These are phyloP conservation scores for Corythaeola cristata DNA, from an alignment of 2,113 vertebrate genomes.

Conservation along the genomic window DNA sequence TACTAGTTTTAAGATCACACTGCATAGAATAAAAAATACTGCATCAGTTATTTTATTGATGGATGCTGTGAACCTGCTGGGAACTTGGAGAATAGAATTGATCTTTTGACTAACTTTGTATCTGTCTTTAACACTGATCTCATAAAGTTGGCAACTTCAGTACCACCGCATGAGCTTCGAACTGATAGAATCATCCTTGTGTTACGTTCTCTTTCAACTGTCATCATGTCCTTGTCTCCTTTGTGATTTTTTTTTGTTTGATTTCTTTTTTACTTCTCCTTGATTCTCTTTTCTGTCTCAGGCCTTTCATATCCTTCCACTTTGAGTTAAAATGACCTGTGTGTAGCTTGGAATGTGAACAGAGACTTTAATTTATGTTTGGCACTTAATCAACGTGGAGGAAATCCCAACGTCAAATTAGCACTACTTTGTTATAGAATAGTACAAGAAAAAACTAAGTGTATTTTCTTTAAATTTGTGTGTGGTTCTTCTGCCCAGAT, in stretches of 20 bases:
- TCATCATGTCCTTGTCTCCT: background rate
- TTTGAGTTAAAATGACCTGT: background rate
- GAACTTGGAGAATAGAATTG: background rate
- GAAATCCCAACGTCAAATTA: background rate
- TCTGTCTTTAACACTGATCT: background rate
- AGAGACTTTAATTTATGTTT: background rate
- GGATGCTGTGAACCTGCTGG: background rate
- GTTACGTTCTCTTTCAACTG: background rate
- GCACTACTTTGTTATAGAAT: background rate
- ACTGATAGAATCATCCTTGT: background rate
- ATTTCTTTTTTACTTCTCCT: background rate
- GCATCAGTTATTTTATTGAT: background rate
- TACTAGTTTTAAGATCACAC: background rate
- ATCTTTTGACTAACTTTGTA: constrained; percentile 35
- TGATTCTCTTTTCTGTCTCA: background rate
- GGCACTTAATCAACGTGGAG: background rate
- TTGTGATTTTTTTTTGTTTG: background rate
- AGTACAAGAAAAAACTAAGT: background rate
- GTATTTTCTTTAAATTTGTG: background rate
- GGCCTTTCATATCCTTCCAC: background rate
- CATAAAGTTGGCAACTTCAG: background rate
- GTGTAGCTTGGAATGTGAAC: background rate
- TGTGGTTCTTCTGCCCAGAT: background rate
- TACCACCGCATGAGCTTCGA: background rate
- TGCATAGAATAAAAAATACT: background rate